A percentile compares a stretch with the other conserved stretches of the same genome.
phyloP scores from a whole-genome alignment of 2,113 vertebrate species.

The Cryptomyrus ogoouensis region DNA sequence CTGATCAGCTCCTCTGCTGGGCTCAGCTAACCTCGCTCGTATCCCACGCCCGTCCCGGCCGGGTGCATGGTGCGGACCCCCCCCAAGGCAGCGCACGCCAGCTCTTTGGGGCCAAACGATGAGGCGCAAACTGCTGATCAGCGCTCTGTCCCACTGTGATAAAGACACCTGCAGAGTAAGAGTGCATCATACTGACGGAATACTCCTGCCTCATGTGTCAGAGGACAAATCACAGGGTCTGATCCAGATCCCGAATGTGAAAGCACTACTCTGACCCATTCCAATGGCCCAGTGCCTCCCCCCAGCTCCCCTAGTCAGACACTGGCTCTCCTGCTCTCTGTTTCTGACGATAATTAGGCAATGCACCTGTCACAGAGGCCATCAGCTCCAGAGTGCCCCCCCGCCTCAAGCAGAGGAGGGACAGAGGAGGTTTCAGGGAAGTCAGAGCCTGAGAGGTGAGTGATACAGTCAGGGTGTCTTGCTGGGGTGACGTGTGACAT shows the following conservation, averaged over 20 bases:
- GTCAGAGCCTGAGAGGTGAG: not conserved
- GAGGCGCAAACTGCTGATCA: not conserved
- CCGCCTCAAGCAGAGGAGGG: not conserved
- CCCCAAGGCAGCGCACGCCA: not conserved
- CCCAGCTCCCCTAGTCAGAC: not conserved
- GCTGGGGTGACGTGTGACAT: not conserved
- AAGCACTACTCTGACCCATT: not conserved
- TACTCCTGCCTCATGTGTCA: not conserved
- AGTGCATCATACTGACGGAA: not conserved
- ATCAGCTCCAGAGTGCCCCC: not conserved
- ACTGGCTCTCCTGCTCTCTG: not conserved
- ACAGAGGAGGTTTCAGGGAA: not conserved
- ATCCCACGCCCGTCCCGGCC: not conserved
- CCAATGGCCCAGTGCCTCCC: not conserved
- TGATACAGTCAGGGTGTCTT: not conserved
- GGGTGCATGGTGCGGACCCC: not conserved
- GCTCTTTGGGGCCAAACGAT: too few species aligned
- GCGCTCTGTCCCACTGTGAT: not conserved
- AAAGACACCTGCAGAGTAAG: not conserved
- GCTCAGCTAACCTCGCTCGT: not conserved
- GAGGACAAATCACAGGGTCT: not conserved
- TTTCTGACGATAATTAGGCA: not conserved
- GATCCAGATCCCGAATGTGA: not conserved
- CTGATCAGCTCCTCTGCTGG: not conserved
- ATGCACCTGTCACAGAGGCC: not conserved